A percentile compares a stretch with the other conserved stretches of the same genome.
Conservation (phyloP, 2,797 vertebrate genomes). For the Atherinosoma microstoma region DNA sequence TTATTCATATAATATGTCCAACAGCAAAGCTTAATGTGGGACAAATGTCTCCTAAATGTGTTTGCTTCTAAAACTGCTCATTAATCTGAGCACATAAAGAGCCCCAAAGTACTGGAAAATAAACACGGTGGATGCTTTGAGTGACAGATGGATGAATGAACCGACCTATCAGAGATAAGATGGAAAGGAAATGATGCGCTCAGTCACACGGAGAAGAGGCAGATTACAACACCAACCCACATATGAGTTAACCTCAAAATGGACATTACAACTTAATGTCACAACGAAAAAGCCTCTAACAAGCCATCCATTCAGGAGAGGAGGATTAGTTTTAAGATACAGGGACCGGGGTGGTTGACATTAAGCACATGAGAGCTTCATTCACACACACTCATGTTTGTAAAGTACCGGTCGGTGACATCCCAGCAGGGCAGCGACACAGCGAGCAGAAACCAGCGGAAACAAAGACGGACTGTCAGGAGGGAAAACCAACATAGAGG, state of each 20-base stretch:
- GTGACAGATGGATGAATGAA: neutral
- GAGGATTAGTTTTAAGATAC: slow-evolving; percentile 52
- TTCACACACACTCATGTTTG: slow-evolving; percentile 15
- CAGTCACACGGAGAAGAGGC: slow-evolving; percentile 4
- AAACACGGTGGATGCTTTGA: neutral
- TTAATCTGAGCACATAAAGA: neutral
- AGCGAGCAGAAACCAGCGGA: slow-evolving; percentile 26
- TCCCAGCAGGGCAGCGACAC: slow-evolving; percentile 54
- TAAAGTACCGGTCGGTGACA: slow-evolving; percentile 54
- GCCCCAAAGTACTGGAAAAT: neutral
- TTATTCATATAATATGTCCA: neutral
- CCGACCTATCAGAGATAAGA: neutral
- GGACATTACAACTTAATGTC: slow-evolving; percentile 30
- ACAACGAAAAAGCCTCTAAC: slow-evolving; percentile 39
- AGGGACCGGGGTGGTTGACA: slow-evolving; percentile 42
- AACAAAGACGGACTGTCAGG: slow-evolving; percentile 54
- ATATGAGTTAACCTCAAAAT: slow-evolving; percentile 20
- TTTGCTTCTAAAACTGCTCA: neutral
- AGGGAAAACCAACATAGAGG: slow-evolving; percentile 27
- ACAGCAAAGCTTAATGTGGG: neutral
- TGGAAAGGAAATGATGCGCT: neutral
- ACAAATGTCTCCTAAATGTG: neutral
- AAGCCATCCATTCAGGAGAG: slow-evolving; percentile 41
- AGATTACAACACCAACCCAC: neutral
- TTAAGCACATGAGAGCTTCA: slow-evolving; percentile 21